Base-by-base conservation (phyloP, 2,113 vertebrate species). In the Scartelaos histophorus region DNA sequence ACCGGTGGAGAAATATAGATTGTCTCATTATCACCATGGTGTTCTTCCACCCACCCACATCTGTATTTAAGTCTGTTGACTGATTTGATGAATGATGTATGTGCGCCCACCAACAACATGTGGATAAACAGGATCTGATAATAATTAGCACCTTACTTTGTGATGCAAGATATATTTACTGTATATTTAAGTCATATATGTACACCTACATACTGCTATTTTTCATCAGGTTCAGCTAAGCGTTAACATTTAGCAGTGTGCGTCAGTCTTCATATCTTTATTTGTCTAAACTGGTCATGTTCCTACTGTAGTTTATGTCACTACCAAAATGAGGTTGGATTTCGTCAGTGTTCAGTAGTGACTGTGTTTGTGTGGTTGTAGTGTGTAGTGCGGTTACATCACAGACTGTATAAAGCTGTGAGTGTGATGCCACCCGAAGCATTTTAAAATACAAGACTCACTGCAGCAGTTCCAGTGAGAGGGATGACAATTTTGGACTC, bases 21-120 rank as follows among this genome's bases (percentile, higher is more conserved):
- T 12, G 62, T 7, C 79, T 57, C 24, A 15, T 22, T 46, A 68
- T 78, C 56, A n/a, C 53, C 68, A 61, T 71, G 60, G 57, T 71
- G 86, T 54, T 74, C 58, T 78, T 47, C 69, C 71, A 71, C 60
- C 70, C 65, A 66, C 62, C 70, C 68, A 74, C 71, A 75, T 67
- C 69, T 73, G 73, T 69, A 58, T 17, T 69, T 76, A 16, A 62
- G 49, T 13, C 53, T 68, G 54, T 49, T 73, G 34, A 70, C 49
- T 65, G 74, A 58, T 61, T 54, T 70, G 15, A 70, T 75, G 69
- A 74, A 29, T 34, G 22, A 74, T 66, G 69, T 56, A 68, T n/a
- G 15, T 19, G 12, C 9, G 25, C 24, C 29, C 43, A 67, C 34
- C 13, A 38, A 67, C 2, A 54, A 66, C 66, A 74, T 21, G 74